Evolutionary conservation across 1,140 invertebrate genomes (phyloP).

Genomic region (Colletes latitarsis): DNA sequence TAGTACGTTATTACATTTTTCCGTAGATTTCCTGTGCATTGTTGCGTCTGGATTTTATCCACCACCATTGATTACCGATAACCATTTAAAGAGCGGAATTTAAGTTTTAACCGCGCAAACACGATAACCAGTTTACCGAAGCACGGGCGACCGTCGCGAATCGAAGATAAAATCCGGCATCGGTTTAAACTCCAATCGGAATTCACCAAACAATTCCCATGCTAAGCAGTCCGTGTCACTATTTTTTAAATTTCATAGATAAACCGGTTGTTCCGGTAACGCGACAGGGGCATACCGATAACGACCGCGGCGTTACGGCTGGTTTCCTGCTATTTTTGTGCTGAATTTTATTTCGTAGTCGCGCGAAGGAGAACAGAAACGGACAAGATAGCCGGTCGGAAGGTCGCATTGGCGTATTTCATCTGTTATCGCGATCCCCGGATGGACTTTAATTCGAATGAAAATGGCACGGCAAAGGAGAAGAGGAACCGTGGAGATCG

Average conservation of each 20-base stretch:
- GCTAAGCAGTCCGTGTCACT: not conserved
- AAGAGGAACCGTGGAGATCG: not conserved
- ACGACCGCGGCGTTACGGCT: not conserved
- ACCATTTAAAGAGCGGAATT: not conserved
- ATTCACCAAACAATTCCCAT: not conserved
- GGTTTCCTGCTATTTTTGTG: slow-evolving; percentile 8
- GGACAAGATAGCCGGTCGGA: not conserved
- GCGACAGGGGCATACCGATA: slow-evolving; percentile 17
- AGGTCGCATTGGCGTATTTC: slow-evolving; percentile 45
- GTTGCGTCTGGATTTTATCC: not conserved
- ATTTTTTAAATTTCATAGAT: slow-evolving; percentile 16
- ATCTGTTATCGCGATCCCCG: slow-evolving; percentile 34
- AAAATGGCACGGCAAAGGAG: slow-evolving; percentile 17
- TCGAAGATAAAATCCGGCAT: not conserved
- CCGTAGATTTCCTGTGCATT: not conserved
- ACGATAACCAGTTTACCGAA: not conserved
- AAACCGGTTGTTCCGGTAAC: slow-evolving; percentile 4
- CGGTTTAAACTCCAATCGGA: not conserved
- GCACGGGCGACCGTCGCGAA: not conserved
- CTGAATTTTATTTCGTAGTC: slow-evolving; percentile 23
- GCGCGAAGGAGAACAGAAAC: not conserved
- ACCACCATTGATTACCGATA: not conserved
- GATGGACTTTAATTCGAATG: slow-evolving; percentile 43
- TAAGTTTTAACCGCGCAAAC: not conserved
- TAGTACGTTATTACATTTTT: no score